These are phyloP conservation scores for Heteronetta atricapilla DNA, from an alignment of 2,113 vertebrate species.

Conservation along the genomic window DNA sequence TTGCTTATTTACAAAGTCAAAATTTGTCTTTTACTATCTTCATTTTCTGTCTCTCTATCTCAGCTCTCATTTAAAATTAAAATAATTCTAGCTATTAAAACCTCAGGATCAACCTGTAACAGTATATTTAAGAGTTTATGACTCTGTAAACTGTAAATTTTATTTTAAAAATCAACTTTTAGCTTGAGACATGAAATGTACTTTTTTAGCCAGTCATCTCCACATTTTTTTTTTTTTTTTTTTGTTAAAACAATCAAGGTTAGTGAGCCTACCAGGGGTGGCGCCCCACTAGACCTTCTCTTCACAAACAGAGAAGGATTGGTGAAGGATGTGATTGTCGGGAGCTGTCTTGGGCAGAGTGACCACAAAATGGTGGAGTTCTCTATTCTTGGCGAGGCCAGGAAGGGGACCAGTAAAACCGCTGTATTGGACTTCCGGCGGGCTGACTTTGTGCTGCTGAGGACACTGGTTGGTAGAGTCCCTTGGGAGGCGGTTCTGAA, in stretches of 20 bases:
- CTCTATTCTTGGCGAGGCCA: too few relatives aligned
- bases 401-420: too few relatives aligned
- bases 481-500: too few relatives aligned
- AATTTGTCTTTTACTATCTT: not conserved
- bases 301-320: too few relatives aligned
- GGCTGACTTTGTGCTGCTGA: too few relatives aligned
- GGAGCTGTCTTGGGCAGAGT: too few relatives aligned
- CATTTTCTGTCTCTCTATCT: not conserved
- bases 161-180: not conserved
- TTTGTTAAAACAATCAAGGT: not conserved
- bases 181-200: not conserved
- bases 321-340: too few relatives aligned
- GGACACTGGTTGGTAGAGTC: too few relatives aligned
- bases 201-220: not conserved
- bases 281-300: too few relatives aligned
- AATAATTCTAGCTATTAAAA: not conserved
- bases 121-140: not conserved
- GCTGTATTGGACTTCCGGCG: too few relatives aligned
- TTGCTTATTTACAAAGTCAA: not conserved
- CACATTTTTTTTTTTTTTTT: fast-evolving
- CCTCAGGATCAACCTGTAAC: not conserved
- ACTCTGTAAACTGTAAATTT: not conserved
- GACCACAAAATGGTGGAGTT: too few relatives aligned
- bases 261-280: too few relatives aligned
- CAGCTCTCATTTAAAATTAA: not conserved